Conservation (phyloP, 2,113 vertebrate genomes). For the Coptodon rendalli region DNA sequence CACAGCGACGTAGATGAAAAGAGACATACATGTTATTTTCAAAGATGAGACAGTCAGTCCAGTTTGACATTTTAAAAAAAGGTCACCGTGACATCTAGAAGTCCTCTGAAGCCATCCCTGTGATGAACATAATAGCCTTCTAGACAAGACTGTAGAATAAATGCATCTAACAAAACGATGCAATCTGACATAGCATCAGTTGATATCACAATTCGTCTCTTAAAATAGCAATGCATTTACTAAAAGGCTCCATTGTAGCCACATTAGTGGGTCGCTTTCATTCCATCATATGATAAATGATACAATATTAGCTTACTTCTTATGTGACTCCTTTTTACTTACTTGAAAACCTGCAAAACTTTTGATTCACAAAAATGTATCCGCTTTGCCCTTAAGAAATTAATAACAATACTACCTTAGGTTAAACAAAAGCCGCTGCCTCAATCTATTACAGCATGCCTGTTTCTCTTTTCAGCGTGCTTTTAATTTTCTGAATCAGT, state of each 20-base stretch:
- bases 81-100: neutral
- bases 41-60: neutral
- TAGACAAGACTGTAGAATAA: neutral
- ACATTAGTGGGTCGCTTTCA: neutral
- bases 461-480: conserved; percentile 26
- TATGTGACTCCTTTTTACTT: neutral
- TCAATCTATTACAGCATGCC: conserved; percentile 30
- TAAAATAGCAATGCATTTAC: neutral
- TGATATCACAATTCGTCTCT: neutral
- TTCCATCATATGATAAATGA: neutral
- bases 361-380: neutral
- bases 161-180: neutral
- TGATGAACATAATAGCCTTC: neutral
- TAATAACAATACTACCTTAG: conserved; percentile 1
- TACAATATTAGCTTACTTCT: neutral
- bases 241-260: neutral
- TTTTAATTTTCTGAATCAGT: conserved; percentile 76
- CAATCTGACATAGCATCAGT: neutral
- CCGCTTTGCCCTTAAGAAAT: conserved; percentile 22
- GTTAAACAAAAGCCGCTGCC: conserved; percentile 40
- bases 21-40: neutral
- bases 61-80: conserved; percentile 12
- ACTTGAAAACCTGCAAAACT: neutral
- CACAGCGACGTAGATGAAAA: neutral
- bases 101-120: neutral